Evolutionary conservation across 1,140 invertebrate genomes (phyloP).

Genomic region (Hetaerina americana): DNA sequence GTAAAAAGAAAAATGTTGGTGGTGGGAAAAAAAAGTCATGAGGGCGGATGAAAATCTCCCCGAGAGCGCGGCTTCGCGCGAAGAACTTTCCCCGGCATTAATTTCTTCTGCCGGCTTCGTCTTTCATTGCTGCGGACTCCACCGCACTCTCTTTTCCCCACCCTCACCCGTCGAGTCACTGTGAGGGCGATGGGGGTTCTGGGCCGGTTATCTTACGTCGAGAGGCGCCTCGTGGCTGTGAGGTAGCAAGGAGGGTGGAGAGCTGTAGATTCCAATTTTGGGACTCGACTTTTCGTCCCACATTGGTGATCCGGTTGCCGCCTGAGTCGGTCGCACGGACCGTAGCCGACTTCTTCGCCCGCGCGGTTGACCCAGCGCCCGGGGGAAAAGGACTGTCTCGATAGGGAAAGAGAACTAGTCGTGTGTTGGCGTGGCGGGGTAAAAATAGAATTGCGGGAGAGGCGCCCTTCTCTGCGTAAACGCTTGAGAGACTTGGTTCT

Average conservation of each 20-base stretch:
- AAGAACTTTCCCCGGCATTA: neutral
- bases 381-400: neutral
- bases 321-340: neutral
- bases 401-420: no score
- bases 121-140: neutral
- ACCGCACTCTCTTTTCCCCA: neutral
- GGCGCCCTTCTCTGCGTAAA: neutral
- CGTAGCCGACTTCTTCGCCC: neutral
- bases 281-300: neutral
- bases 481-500: neutral
- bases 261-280: neutral
- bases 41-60: neutral
- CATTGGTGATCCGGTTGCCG: neutral
- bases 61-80: neutral
- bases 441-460: neutral
- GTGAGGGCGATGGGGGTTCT: neutral
- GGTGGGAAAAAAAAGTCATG: neutral
- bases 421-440: neutral
- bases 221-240: neutral
- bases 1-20: neutral
- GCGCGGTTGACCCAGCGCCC: neutral
- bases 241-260: neutral
- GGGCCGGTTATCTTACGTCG: no score
- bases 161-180: neutral
- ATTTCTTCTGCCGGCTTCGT: neutral